Base-by-base conservation (phyloP, 1,140 invertebrate genomes). In the Atta cephalotes region DNA sequence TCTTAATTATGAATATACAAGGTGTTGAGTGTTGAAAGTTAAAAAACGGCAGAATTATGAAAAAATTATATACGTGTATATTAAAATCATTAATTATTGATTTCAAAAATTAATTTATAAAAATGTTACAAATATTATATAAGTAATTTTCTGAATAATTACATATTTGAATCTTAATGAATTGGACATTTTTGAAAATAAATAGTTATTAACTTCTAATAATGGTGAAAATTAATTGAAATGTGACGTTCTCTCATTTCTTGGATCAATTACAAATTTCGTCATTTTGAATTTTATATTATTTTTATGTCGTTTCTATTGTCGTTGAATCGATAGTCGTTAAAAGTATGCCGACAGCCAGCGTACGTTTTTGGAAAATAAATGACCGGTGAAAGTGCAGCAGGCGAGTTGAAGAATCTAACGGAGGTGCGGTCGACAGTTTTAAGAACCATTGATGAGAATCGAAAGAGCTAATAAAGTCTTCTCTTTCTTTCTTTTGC, bases 351-450 rank as follows among this genome's bases (percentile, higher is more conserved):
- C 63, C 89, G 71, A 77, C 51, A 71, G 68, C 25, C 25, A 51
- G 65, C 58, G 86, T 78, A 90, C 86, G 88, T 90, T 90, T 90
- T 90, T 65, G 68, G 81, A 90, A 90, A 90, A 90, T 86, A 88
- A 90, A 90, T 90, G 89, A 90, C 70, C 86, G 71, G 89, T 81
- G 89, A 90, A 90, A 90, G 89, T 90, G 86, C 88, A 88, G 60
- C 21, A 25, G 21, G 5, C 51, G 65, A 65, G 70, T 78, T 25
- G 51, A 90, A 90, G 89, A 89, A 90, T 90, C 89, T 89, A 90
- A 89, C 63, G 70, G 35, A 89, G 89, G 70, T 65, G 86, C 62
- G 89, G 79, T 71, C 63, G 51, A 49, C 25, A 45, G 66, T 56
- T 79, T 84, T 68, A 88, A 88, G 72, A 81, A 16, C 31, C 51